Evolutionary conservation across 2,888 invertebrate genomes (phyloP).

Genomic region (Cremastinae sp.): DNA sequence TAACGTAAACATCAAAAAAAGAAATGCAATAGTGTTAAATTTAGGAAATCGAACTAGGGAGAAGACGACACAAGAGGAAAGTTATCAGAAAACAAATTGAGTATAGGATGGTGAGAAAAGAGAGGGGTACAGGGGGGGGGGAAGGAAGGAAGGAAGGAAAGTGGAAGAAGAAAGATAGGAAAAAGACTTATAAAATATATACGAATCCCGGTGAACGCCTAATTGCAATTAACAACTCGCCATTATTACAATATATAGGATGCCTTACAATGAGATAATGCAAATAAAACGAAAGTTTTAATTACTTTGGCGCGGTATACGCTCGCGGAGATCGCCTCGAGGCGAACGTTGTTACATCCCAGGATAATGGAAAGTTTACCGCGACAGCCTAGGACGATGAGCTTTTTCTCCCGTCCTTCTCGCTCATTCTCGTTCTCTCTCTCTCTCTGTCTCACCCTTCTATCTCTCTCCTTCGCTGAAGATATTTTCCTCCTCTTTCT

Average conservation of each 20-base stretch:
- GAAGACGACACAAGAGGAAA: conserved; percentile 8
- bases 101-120: neutral
- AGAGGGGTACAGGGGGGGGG: conserved; percentile 8
- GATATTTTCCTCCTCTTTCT: conserved; percentile 18
- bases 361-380: conserved; percentile 79
- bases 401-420: conserved; percentile 50
- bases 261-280: conserved; percentile 80
- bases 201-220: conserved; percentile 72
- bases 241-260: conserved; percentile 79
- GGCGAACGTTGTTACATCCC: conserved; percentile 77
- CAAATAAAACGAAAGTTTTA: conserved; percentile 80
- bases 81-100: neutral
- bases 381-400: conserved; percentile 68
- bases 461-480: conserved; percentile 42
- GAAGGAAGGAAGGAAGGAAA: neutral
- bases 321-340: conserved; percentile 62
- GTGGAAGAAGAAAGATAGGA: neutral
- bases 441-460: conserved; percentile 49
- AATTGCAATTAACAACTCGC: conserved; percentile 80
- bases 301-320: conserved; percentile 76
- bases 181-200: conserved; percentile 16
- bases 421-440: conserved; percentile 45
- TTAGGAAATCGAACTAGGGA: conserved; percentile 18
- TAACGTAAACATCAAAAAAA: too few relatives aligned
- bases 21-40: neutral